Percentiles rank a stretch among this genome's conserved stretches.
Conservation (phyloP, 1,140 invertebrate genomes). For the Drosophila tani region DNA sequence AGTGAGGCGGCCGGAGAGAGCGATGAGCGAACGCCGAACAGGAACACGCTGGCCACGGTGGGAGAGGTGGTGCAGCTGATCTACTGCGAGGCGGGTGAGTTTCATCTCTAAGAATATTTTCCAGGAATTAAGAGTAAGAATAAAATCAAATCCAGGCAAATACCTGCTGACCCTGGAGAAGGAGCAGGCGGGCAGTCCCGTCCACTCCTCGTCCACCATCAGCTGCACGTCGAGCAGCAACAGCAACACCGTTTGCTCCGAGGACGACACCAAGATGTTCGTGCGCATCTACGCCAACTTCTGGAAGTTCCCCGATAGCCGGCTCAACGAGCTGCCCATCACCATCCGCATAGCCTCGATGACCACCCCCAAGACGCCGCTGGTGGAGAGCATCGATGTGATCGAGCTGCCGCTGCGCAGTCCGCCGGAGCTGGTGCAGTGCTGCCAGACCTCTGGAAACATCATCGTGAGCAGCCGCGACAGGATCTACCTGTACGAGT, state of each 20-base stretch:
- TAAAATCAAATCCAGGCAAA: slow-evolving; percentile 49
- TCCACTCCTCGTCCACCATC: slow-evolving; percentile 77
- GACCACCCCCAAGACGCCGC: slow-evolving; percentile 80
- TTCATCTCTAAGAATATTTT: accelerated
- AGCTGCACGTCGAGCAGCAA: slow-evolving; percentile 82
- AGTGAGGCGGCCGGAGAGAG: slow-evolving; percentile 11
- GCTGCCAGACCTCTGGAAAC: slow-evolving; percentile 79
- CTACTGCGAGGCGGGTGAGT: slow-evolving; percentile 77
- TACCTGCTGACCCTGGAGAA: slow-evolving; percentile 79
- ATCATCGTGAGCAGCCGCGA: slow-evolving; percentile 82
- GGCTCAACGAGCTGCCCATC: slow-evolving; percentile 77
- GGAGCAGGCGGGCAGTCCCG: slow-evolving; percentile 77
- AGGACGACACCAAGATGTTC: slow-evolving; percentile 83
- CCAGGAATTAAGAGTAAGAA: background rate
- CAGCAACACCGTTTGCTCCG: slow-evolving; percentile 73
- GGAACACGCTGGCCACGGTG: slow-evolving; percentile 76
- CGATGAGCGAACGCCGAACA: slow-evolving; percentile 62
- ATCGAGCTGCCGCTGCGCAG: slow-evolving; percentile 79
- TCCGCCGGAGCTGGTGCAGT: slow-evolving; percentile 79
- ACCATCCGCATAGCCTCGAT: slow-evolving; percentile 82
- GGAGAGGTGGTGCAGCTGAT: slow-evolving; percentile 81
- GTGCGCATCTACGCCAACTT: slow-evolving; percentile 83
- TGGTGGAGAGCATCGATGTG: slow-evolving; percentile 80
- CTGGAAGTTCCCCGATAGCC: slow-evolving; percentile 79
- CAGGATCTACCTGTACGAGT: slow-evolving; percentile 81